phyloP scores from a whole-genome alignment of 2,113 vertebrate species.

The Heterotilapia buettikoferi region DNA sequence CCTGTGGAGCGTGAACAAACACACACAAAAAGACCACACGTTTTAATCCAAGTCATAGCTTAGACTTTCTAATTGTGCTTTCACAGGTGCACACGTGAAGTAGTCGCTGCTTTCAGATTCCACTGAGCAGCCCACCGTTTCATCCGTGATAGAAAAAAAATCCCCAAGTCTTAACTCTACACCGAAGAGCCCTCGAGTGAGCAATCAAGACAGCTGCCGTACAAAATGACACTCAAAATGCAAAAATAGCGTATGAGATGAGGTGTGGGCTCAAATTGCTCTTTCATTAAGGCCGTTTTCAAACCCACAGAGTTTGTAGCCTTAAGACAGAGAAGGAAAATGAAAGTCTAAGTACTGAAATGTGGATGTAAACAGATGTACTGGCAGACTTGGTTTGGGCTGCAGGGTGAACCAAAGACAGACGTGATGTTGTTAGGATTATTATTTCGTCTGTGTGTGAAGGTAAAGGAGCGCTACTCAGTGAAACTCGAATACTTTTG shows the following conservation, averaged over 20 bases:
- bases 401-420: not conserved
- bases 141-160: not conserved
- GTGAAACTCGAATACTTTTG: not conserved
- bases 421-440: not conserved
- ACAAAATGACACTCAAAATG: not conserved
- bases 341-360: not conserved
- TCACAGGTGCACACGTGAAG: not conserved
- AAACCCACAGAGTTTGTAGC: not conserved
- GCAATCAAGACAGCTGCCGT: not conserved
- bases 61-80: not conserved
- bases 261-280: not conserved
- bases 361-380: not conserved
- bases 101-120: not conserved
- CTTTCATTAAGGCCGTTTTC: not conserved
- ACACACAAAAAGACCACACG: not conserved
- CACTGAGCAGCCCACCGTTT: not conserved
- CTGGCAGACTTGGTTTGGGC: not conserved
- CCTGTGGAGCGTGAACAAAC: slow-evolving; percentile 68
- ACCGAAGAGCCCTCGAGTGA: not conserved
- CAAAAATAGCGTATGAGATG: not conserved
- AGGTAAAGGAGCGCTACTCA: not conserved
- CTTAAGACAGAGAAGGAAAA: not conserved
- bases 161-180: not conserved
- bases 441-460: not conserved
- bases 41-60: not conserved